Base-by-base conservation (phyloP, 1,140 invertebrate species). In the Ceratosolen solmsi region DNA sequence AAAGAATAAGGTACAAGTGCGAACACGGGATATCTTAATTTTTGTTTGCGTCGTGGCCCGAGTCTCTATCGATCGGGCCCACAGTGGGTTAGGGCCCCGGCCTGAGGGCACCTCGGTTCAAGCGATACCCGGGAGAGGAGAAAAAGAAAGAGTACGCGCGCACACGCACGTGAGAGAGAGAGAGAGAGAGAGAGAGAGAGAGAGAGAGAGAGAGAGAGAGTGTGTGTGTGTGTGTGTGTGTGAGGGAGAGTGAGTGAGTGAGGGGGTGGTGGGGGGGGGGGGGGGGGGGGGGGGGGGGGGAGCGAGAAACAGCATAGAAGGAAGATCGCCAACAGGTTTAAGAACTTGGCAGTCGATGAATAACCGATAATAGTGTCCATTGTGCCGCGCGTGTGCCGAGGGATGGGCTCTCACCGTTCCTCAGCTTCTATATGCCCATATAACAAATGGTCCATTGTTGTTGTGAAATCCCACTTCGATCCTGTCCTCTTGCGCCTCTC, bases 381-480 rank as follows among this genome's bases (percentile, higher is more conserved):
- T 89, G 87, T 90, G 77, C 79, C 41, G 30, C 8, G 79, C 77
- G 76, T 77, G 83, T 79, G 82, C 86, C 83, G 80, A 84, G 82
- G 82, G 83, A 86, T 85, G 85, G 86, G 73, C 79, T 80, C 84
- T 51, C 70, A 41, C 58, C n/a, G 36, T 33, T 68, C n/a, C 25
- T 71, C 41, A 49, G n/a, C 49, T 73, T 56, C 70, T 71, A 49
- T 73, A 73, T 73, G 77, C 22, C 30, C 33, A 49, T 81, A 82
- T 87, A 88, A 89, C 87, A 89, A 89, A 88, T 89, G 88, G 86
- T 78, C 86, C 87, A 89, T 89, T 89, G 89, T 89, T 89, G 89
- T 89, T 88, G 20, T 38, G 84, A 79, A 58, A 41, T 86, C 83
- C 73, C 79, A 68, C 81, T 82, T 78, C 77, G 73, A 72, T 58